Conservation (phyloP, 2,797 vertebrate genomes). For the Mastacembelus armatus region DNA sequence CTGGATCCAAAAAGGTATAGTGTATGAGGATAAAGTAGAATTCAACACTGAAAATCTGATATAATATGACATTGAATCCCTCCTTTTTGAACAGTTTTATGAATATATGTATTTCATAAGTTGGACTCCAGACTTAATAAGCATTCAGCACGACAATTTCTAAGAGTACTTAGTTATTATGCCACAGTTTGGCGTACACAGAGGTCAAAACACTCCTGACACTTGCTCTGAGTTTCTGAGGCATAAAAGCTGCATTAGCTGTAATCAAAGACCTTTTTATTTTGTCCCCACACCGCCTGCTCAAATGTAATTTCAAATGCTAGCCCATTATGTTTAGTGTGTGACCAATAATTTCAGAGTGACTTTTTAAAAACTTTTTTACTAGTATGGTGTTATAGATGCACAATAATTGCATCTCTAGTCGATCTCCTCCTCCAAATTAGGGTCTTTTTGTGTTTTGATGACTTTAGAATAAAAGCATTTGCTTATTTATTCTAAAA, state of each 20-base stretch:
- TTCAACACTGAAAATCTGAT: not conserved
- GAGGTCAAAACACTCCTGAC: not conserved
- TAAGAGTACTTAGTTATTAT: not conserved
- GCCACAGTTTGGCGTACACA: not conserved
- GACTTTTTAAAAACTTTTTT: not conserved
- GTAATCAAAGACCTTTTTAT: slow-evolving; percentile 17
- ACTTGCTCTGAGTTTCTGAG: not conserved
- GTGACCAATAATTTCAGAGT: not conserved
- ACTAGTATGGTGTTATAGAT: not conserved
- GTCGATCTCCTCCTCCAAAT: too few species aligned
- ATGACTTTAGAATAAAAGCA: not conserved
- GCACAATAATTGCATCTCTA: too few species aligned
- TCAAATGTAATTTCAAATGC: slow-evolving; percentile 6
- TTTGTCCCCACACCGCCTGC: not conserved
- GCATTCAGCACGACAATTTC: not conserved
- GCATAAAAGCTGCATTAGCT: not conserved
- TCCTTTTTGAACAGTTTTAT: not conserved
- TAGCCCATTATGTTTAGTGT: slow-evolving; percentile 2
- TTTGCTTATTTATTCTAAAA: too few species aligned
- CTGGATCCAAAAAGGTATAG: not conserved
- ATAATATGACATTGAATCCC: not conserved
- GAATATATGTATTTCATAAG: not conserved
- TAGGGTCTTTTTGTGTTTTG: not conserved
- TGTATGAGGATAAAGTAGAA: not conserved
- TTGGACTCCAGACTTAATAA: not conserved